phyloP scores from a whole-genome alignment of 2,888 invertebrate species.

The Crematogaster levior region DNA sequence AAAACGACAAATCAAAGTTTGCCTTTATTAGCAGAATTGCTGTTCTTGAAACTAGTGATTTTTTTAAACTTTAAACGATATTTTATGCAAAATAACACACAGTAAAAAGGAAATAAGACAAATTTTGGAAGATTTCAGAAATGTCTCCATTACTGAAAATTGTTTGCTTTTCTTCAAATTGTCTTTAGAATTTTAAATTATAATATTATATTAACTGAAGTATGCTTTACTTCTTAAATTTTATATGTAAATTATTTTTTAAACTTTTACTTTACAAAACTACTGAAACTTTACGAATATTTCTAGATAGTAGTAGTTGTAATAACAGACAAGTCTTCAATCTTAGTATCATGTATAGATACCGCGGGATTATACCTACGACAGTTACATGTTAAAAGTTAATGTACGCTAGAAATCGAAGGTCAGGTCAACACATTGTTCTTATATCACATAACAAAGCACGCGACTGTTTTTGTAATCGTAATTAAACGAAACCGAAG shows the following conservation, averaged over 20 bases:
- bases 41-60: neutral
- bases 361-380: neutral
- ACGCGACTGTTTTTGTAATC: neutral
- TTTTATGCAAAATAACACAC: neutral
- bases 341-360: neutral
- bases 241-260: neutral
- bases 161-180: neutral
- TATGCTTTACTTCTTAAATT: neutral
- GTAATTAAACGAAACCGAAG: neutral
- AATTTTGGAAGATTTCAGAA: neutral
- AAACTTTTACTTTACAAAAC: neutral
- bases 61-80: neutral
- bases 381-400: constrained; percentile 1
- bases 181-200: neutral
- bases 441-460: neutral
- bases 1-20: neutral
- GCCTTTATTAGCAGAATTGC: neutral
- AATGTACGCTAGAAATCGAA: neutral
- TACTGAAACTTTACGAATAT: neutral
- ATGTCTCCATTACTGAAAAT: neutral
- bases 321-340: neutral
- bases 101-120: neutral
- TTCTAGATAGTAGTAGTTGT: neutral
- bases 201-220: neutral
- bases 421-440: neutral